Percentiles rank a stretch among this genome's conserved stretches.
These are phyloP conservation scores for Scortum barcoo DNA, from an alignment of 2,113 vertebrate species.

Conservation along the genomic window DNA sequence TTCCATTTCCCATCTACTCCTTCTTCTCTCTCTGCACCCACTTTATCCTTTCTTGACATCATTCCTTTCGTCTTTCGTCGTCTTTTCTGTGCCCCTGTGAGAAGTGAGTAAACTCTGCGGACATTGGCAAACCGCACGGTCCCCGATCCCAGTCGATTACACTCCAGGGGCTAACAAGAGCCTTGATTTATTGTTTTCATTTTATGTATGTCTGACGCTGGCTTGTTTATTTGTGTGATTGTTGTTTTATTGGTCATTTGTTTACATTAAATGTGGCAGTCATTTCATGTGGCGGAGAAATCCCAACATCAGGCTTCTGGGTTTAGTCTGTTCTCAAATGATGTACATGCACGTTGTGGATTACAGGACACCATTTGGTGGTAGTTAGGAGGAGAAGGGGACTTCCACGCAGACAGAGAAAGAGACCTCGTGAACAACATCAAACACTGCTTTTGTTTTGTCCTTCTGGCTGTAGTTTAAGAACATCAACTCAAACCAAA, in stretches of 20 bases:
- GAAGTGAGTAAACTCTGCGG: slow-evolving; percentile 83
- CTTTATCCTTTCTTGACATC: slow-evolving; percentile 60
- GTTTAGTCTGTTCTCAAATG: slow-evolving; percentile 76
- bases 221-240: slow-evolving; percentile 79
- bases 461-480: slow-evolving; percentile 62
- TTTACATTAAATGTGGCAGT: slow-evolving; percentile 55
- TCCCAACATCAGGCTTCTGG: slow-evolving; percentile 75
- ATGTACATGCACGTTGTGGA: slow-evolving; percentile 64
- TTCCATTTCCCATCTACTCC: slow-evolving; percentile 57
- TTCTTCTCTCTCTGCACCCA: slow-evolving; percentile 48
- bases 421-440: slow-evolving; percentile 67
- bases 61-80: slow-evolving; percentile 42
- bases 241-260: slow-evolving; percentile 69
- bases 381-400: slow-evolving; percentile 75
- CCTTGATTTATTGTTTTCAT: slow-evolving; percentile 45
- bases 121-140: slow-evolving; percentile 71
- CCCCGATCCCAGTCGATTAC: slow-evolving; percentile 45
- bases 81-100: slow-evolving; percentile 54
- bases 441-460: slow-evolving; percentile 70
- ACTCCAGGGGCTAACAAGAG: slow-evolving; percentile 39
- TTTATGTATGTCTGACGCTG: slow-evolving; percentile 61
- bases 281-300: slow-evolving; percentile 70
- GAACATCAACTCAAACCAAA: slow-evolving; percentile 43
- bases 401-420: slow-evolving; percentile 76
- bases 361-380: slow-evolving; percentile 79